phyloP scores from a whole-genome alignment of 2,113 vertebrate genomes.

The Leptosomus discolor region DNA sequence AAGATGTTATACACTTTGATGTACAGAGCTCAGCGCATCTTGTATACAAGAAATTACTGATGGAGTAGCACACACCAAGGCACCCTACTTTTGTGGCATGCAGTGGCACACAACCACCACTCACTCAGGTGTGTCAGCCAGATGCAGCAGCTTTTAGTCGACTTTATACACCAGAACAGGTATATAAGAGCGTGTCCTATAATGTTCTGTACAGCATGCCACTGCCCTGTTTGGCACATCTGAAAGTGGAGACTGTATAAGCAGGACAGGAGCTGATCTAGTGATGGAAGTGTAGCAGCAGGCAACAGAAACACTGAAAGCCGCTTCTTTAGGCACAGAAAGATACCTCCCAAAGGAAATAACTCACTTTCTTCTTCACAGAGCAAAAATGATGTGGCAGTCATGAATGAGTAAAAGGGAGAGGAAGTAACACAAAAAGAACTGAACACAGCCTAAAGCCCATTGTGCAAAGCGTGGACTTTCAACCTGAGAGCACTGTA shows the following conservation, averaged over 20 bases:
- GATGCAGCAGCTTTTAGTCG: background rate
- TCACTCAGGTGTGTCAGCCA: background rate
- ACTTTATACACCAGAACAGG: background rate
- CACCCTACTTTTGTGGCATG: background rate
- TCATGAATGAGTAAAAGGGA: background rate
- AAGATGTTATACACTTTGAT: background rate
- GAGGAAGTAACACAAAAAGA: slow-evolving; percentile 8
- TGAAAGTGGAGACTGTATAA: background rate
- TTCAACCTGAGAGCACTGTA: background rate
- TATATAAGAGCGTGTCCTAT: background rate
- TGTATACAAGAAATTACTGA: background rate
- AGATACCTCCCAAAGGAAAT: background rate
- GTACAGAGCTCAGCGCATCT: background rate
- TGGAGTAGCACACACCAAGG: background rate
- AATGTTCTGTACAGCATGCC: background rate
- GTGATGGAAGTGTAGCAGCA: background rate
- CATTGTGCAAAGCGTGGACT: background rate
- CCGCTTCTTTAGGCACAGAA: background rate
- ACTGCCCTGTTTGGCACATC: background rate
- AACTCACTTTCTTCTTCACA: slow-evolving; percentile 3
- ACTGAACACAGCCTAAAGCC: background rate
- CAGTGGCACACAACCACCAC: background rate
- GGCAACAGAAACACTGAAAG: background rate
- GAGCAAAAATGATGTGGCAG: background rate
- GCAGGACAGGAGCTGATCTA: background rate